Percentiles rank a stretch among this genome's conserved stretches.
phyloP scores from a whole-genome alignment of 1,140 invertebrate genomes.

The Atta texana region DNA sequence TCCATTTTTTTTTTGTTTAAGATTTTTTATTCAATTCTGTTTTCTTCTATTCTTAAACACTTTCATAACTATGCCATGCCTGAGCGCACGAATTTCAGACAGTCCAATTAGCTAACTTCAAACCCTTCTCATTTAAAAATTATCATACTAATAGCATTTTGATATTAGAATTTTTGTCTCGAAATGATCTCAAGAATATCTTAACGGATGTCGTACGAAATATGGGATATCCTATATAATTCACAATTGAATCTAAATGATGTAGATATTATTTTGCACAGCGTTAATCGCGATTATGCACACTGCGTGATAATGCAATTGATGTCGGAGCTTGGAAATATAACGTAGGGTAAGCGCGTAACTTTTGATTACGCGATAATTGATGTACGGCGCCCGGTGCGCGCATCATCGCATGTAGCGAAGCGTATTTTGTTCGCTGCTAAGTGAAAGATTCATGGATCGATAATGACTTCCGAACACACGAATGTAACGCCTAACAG shows the following conservation, averaged over 20 bases:
- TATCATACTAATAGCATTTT: too few relatives aligned
- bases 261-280: neutral
- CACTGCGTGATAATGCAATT: constrained; percentile 3
- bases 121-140: too few relatives aligned
- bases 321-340: constrained; percentile 26
- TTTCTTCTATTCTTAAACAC: too few relatives aligned
- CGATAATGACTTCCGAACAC: constrained; percentile 55
- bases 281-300: constrained; percentile 6
- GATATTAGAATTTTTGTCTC: too few relatives aligned
- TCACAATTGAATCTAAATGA: neutral
- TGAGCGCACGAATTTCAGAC: too few relatives aligned
- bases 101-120: too few relatives aligned
- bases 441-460: constrained; percentile 63
- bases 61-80: too few relatives aligned
- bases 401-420: constrained; percentile 24
- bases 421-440: constrained; percentile 28
- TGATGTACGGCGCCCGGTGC: constrained; percentile 30
- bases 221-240: neutral
- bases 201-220: too few relatives aligned
- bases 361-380: constrained; percentile 54
- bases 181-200: too few relatives aligned
- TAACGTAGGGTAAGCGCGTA: constrained; percentile 2
- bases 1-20: too few relatives aligned
- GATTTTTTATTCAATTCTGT: too few relatives aligned
- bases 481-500: constrained; percentile 1